Conservation (phyloP, 2,888 invertebrate species). For the Gastrophysa polygoni region DNA sequence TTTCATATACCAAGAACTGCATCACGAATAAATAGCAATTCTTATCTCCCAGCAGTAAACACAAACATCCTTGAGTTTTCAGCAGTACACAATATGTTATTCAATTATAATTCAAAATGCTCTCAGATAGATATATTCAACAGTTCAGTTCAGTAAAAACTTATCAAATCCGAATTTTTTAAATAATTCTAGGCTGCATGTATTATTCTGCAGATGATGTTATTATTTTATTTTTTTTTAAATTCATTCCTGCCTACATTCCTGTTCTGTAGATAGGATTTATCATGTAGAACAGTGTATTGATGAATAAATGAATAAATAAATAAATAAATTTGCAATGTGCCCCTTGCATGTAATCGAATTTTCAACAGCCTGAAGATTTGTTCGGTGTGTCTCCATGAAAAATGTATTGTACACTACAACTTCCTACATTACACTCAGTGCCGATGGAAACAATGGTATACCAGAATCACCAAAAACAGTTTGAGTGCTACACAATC, state of each 20-base stretch:
- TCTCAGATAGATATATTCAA: background rate
- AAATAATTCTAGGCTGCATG: background rate
- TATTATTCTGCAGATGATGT: background rate
- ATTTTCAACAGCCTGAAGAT: no score
- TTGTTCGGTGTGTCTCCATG: no score
- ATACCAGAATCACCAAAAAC: no score
- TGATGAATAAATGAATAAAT: no score
- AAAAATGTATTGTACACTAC: no score
- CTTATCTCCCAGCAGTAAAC: background rate
- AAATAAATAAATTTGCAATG: no score
- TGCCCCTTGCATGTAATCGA: no score
- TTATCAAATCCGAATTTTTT: background rate
- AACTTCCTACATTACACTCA: no score
- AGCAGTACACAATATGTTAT: background rate
- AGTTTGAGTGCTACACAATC: no score
- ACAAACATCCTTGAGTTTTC: background rate
- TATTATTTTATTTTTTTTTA: background rate
- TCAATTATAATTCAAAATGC: background rate
- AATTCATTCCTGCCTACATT: background rate
- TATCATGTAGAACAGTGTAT: no score
- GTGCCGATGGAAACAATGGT: no score
- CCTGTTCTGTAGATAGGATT: no score
- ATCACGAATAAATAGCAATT: background rate
- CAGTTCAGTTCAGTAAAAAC: background rate
- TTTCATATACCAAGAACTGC: background rate